Percentiles rank a stretch among this genome's conserved stretches.
Conservation (phyloP, 2,888 invertebrate species). For the Netelia fuscicornis region DNA sequence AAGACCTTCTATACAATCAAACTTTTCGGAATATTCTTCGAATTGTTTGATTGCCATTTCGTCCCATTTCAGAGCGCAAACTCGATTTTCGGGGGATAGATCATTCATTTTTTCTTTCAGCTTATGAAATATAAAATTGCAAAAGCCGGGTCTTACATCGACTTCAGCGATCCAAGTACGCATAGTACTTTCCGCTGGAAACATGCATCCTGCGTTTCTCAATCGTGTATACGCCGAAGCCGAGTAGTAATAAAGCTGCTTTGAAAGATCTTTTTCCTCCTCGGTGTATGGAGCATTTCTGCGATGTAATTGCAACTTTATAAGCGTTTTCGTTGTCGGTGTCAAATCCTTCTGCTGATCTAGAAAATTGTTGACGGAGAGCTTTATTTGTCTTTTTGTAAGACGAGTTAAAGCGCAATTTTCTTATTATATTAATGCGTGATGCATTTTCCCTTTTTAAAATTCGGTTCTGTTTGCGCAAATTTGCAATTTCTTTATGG, state of each 20-base stretch:
- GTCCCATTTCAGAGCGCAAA: slow-evolving; percentile 55
- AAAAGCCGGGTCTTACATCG: slow-evolving; percentile 61
- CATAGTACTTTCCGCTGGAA: slow-evolving; percentile 40
- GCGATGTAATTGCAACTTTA: no score
- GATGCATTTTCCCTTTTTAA: no score
- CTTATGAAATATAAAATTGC: slow-evolving; percentile 25
- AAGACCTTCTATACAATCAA: slow-evolving; percentile 52
- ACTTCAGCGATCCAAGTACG: slow-evolving; percentile 62
- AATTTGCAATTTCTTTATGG: no score
- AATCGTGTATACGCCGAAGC: slow-evolving; percentile 41
- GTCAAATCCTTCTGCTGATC: no score
- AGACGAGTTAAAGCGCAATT: neutral
- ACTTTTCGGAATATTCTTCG: no score
- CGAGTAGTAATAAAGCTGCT: slow-evolving; percentile 53
- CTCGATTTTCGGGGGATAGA: slow-evolving; percentile 25
- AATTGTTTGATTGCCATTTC: slow-evolving; percentile 56
- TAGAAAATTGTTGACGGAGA: no score
- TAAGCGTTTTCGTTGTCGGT: no score
- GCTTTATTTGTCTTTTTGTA: no score
- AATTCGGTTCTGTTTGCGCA: no score
- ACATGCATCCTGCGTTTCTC: slow-evolving; percentile 50
- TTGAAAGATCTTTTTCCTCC: neutral
- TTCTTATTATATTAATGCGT: neutral
- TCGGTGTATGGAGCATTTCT: slow-evolving; percentile 23
- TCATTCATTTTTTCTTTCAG: slow-evolving; percentile 18